A percentile compares a stretch with the other conserved stretches of the same genome.
phyloP scores from a whole-genome alignment of 2,113 vertebrate genomes.

The Pollimyrus isidori region DNA sequence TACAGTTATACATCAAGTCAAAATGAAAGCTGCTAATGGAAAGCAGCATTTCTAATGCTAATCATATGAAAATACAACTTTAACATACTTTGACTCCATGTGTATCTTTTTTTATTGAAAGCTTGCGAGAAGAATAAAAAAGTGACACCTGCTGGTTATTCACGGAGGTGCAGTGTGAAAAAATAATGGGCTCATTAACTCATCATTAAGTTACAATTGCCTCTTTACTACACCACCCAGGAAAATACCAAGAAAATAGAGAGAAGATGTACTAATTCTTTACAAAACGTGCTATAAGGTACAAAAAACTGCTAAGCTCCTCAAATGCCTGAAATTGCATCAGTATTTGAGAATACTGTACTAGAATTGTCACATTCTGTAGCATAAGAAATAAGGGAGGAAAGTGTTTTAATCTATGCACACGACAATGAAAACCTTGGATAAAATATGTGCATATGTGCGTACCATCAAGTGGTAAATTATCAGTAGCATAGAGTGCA shows the following conservation, averaged over 20 bases:
- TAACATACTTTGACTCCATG: not conserved
- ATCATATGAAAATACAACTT: not conserved
- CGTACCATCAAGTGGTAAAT: not conserved
- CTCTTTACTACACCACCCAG: not conserved
- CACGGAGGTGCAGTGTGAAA: slow-evolving; percentile 39
- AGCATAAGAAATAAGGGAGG: not conserved
- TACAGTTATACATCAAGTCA: not conserved
- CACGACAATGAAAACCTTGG: not conserved
- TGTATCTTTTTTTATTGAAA: not conserved
- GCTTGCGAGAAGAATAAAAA: slow-evolving; percentile 48
- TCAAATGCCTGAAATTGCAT: not conserved
- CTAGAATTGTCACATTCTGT: not conserved
- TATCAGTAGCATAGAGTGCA: not conserved
- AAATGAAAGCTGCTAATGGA: not conserved
- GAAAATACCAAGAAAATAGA: not conserved
- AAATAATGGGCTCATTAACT: not conserved
- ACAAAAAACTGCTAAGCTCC: not conserved
- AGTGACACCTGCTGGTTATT: slow-evolving; percentile 63
- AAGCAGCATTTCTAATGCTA: slow-evolving; percentile 1
- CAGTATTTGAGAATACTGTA: not conserved
- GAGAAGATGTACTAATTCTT: not conserved
- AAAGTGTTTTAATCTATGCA: not conserved
- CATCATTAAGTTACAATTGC: not conserved
- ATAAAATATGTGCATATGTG: not conserved
- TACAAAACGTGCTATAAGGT: not conserved